These are phyloP conservation scores for Phortica magna DNA, from an alignment of 2,888 invertebrate species.

Conservation along the genomic window DNA sequence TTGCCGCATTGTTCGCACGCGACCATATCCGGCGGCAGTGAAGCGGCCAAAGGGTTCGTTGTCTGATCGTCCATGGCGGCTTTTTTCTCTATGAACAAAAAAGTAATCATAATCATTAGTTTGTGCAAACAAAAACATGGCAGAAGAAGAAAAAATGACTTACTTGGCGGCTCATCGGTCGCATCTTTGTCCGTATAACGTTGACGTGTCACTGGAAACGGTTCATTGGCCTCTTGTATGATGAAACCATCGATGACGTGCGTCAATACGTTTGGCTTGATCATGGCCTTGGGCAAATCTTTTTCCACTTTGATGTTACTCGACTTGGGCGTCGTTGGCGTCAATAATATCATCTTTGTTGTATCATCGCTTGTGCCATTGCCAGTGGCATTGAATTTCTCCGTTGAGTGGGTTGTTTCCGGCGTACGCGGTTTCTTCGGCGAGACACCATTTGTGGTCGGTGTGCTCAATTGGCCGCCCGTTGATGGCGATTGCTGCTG, in stretches of 20 bases:
- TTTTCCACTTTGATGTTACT: slow-evolving; percentile 72
- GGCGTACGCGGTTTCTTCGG: neutral
- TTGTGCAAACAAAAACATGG: neutral
- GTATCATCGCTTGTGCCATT: slow-evolving; percentile 39
- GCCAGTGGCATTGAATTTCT: slow-evolving; percentile 1
- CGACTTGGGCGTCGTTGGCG: slow-evolving; percentile 70
- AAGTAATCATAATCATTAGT: slow-evolving; percentile 17
- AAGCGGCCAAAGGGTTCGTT: slow-evolving; percentile 46
- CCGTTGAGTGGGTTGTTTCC: too few species aligned
- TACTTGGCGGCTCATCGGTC: slow-evolving; percentile 88
- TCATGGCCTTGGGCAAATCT: slow-evolving; percentile 90
- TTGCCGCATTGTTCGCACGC: slow-evolving; percentile 87
- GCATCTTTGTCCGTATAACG: slow-evolving; percentile 81
- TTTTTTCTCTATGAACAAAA: slow-evolving; percentile 71
- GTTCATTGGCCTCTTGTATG: slow-evolving; percentile 95
- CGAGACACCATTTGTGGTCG: neutral
- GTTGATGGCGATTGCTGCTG: too few species aligned
- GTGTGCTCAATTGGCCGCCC: too few species aligned
- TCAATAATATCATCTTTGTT: slow-evolving; percentile 42
- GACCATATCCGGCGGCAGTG: slow-evolving; percentile 69
- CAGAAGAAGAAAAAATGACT: slow-evolving; percentile 73
- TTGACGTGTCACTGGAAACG: slow-evolving; percentile 88
- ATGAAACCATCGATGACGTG: slow-evolving; percentile 98
- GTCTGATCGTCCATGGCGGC: slow-evolving; percentile 64
- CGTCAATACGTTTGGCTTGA: slow-evolving; percentile 95